phyloP scores from a whole-genome alignment of 2,797 vertebrate species.

The Acanthurus lineatus region DNA sequence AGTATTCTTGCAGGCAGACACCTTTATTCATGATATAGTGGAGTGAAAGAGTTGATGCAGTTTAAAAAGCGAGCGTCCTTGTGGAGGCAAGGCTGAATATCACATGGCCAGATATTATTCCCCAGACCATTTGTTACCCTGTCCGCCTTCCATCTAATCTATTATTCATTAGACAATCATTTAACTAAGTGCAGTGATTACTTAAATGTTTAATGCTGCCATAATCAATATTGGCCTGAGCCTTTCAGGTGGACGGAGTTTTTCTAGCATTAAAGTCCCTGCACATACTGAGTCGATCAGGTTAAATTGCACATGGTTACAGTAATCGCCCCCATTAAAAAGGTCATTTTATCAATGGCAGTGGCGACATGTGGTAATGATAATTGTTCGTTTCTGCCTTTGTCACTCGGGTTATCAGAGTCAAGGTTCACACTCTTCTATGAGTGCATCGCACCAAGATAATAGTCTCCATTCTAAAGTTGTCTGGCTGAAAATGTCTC shows the following conservation, averaged over 20 bases:
- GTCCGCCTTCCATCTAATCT: slow-evolving; percentile 76
- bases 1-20: slow-evolving; percentile 29
- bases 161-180: slow-evolving; percentile 85
- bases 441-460: slow-evolving; percentile 47
- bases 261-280: slow-evolving; percentile 77
- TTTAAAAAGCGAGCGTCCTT: slow-evolving; percentile 50
- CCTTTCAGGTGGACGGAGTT: slow-evolving; percentile 76
- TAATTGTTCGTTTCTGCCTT: slow-evolving; percentile 67
- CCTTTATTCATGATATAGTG: slow-evolving; percentile 61
- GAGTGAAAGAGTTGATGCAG: slow-evolving; percentile 41
- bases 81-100: slow-evolving; percentile 62
- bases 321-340: slow-evolving; percentile 71
- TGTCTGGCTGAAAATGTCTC: slow-evolving; percentile 46
- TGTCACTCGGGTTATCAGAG: slow-evolving; percentile 60
- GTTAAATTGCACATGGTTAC: slow-evolving; percentile 76
- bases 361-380: slow-evolving; percentile 57
- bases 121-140: slow-evolving; percentile 76
- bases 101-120: slow-evolving; percentile 69
- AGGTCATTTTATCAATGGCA: slow-evolving; percentile 62
- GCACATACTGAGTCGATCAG: slow-evolving; percentile 74
- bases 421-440: slow-evolving; percentile 32
- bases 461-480: slow-evolving; percentile 62
- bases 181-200: slow-evolving; percentile 84
- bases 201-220: slow-evolving; percentile 84
- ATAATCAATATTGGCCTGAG: slow-evolving; percentile 79